Base-by-base conservation (phyloP, 2,888 invertebrate species). In the Calliphora vomitoria region DNA sequence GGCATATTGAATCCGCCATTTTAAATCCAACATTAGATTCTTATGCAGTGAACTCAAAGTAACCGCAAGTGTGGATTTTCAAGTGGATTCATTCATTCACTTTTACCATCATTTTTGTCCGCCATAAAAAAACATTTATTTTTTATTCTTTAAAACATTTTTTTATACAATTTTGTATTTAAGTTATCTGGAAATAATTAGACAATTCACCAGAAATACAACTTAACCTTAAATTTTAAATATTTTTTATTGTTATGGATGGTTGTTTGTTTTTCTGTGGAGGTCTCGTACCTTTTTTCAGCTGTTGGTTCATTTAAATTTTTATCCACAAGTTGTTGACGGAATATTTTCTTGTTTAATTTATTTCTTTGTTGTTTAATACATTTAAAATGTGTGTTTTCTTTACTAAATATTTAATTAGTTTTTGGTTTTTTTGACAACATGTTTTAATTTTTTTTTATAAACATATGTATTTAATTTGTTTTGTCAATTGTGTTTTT, bases 281-380 rank as follows among this genome's bases (percentile, higher is more conserved):
- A 18, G 1, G 53, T 18, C 53, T 18, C 53, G 53, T 66, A 66
- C 66, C 66, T 66, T 44, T 64, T 66, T 44, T 66, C 6, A 44
- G 20, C 38, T 66, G 20, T 20, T 66, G 44, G 38, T 44, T 66
- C 20, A 66, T 41, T 66, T 20, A 66, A 13, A 35, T 64, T n/a
- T 38, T 38, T 18, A 66, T 66, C 41, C 41, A 66, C 11, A 4
- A 44, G 13, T 41, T 66, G 20, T 66, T 66, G 25, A 20, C 4
- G 20, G 8, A 44, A 66, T 41, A 44, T 66, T 11, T 66, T n/a
- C 4, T 41, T 11, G n/a, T n/a, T n/a, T n/a, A n/a, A n/a, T n/a
- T n/a, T n/a, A n/a, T n/a, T 38, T 44, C 1, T 41, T 11, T 38
- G 13, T 44, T 44, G 41, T 41, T 66, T 13, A 11, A 66, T 66